These are phyloP conservation scores for Cyrtorhinus lividipennis DNA, from an alignment of 1,140 invertebrate genomes.

Conservation along the genomic window DNA sequence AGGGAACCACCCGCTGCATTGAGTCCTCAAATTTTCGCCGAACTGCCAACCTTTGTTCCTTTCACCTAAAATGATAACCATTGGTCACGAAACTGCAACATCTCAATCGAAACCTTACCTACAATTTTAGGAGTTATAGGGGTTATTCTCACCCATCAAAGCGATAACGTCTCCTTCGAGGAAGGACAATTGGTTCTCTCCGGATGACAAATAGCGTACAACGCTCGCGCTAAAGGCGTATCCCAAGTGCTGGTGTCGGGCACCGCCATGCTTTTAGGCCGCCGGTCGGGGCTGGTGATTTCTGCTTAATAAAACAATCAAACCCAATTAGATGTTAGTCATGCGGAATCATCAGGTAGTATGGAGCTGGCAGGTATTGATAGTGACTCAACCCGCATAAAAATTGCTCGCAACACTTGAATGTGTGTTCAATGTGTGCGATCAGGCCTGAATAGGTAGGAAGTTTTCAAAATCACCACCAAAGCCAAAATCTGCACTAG, in stretches of 20 bases:
- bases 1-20: conserved; percentile 86
- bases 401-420: no score
- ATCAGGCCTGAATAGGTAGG: no score
- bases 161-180: conserved; percentile 79
- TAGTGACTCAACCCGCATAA: no score
- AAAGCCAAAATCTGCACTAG: no score
- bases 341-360: neutral
- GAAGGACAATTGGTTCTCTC: conserved; percentile 84
- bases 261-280: conserved; percentile 59
- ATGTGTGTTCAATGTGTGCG: no score
- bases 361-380: no score
- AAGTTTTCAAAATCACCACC: no score
- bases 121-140: neutral
- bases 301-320: conserved; percentile 6
- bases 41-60: conserved; percentile 91
- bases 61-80: conserved; percentile 46
- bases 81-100: no score
- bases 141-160: conserved; percentile 60
- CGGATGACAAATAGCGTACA: conserved; percentile 82
- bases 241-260: conserved; percentile 33
- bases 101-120: neutral
- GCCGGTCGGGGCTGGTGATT: conserved; percentile 36
- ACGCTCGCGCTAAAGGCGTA: conserved; percentile 56
- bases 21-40: conserved; percentile 77
- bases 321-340: no score